Evolutionary conservation across 1,140 invertebrate species (phyloP).

Genomic region (Atopsyche davidsoni): DNA sequence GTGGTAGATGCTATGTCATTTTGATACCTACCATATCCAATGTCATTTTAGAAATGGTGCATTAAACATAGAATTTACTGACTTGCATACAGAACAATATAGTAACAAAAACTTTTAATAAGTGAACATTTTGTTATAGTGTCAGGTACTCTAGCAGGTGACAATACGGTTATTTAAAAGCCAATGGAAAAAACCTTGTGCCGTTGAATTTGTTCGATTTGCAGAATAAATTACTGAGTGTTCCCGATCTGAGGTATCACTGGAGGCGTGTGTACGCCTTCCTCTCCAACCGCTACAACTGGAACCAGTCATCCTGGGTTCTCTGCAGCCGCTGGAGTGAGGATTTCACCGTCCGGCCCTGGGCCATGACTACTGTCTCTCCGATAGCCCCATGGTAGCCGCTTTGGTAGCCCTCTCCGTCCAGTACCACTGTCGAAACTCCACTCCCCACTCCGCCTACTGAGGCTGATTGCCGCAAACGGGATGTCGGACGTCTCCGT

Average conservation of each 20-base stretch:
- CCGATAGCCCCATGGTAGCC: slow-evolving; percentile 37
- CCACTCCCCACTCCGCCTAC: slow-evolving; percentile 40
- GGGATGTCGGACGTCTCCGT: slow-evolving; percentile 46
- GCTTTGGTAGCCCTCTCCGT: slow-evolving; percentile 35
- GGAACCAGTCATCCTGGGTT: slow-evolving; percentile 82
- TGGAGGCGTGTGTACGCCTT: slow-evolving; percentile 36
- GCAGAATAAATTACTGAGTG: background rate
- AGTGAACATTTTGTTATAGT: too few species aligned
- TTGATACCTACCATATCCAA: too few species aligned
- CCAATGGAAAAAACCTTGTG: too few species aligned
- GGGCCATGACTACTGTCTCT: slow-evolving; percentile 65
- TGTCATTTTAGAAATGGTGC: too few species aligned
- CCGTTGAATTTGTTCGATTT: background rate
- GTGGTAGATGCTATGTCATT: too few species aligned
- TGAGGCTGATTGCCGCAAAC: slow-evolving; percentile 51
- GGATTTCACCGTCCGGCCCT: slow-evolving; percentile 67
- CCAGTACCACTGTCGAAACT: slow-evolving; percentile 42
- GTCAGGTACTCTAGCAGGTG: too few species aligned
- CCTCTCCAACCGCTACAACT: slow-evolving; percentile 68
- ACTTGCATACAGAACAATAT: too few species aligned
- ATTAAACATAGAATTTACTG: too few species aligned
- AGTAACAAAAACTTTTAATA: too few species aligned
- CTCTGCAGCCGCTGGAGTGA: slow-evolving; percentile 74
- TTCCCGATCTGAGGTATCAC: background rate
- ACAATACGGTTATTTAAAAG: too few species aligned